Evolutionary conservation across 2,888 invertebrate species (phyloP), one percentile per base, ranked within the genome.

Genomic region (Clostera curtula): DNA sequence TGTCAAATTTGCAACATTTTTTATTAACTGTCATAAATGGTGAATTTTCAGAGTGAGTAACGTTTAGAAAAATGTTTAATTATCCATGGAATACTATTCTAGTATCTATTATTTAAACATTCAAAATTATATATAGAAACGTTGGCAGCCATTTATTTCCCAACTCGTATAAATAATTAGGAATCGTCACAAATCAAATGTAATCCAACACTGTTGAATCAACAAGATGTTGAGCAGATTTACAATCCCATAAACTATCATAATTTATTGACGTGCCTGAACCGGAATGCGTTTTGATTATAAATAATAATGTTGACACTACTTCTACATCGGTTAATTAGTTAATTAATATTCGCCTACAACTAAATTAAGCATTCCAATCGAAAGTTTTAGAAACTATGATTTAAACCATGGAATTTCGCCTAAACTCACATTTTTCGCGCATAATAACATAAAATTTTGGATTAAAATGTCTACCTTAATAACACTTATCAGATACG

Each of bases 181-280:
- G 40, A 43, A 41, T 56, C 39, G 35, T 49, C 43, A 54, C 49
- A 56, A 56, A 59, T 56, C 51, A 54, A 39, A 30, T 37, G 63
- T 64, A 64, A 67, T 58, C 59, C 46, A 58, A 66, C 52, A 60
- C 57, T 49, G 49, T 44, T 50, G 46, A 54, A 41, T 49, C 50
- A 57, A 56, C 49, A 57, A 52, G 36, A 29, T 36, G 40, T 47
- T 48, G 41, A 49, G 49, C 49, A 60, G 59, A 67, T 70, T 69
- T 66, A 68, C 34, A 40, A 31, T 32, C 41, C 49, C 48, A 56
- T 60, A 60, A 60, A 58, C 35, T 41, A 37, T 43, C 40, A 45
- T 45, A 56, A 60, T 61, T 64, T 61, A 63, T 57, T 44, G 53
- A 55, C 41, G 50, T 53, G 51, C 53, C 44, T 5, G 45, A 54